Evolutionary conservation across 2,888 invertebrate genomes (phyloP), one percentile per base, ranked within the genome.

Genomic region (Chaetogeoica ovagalla): DNA sequence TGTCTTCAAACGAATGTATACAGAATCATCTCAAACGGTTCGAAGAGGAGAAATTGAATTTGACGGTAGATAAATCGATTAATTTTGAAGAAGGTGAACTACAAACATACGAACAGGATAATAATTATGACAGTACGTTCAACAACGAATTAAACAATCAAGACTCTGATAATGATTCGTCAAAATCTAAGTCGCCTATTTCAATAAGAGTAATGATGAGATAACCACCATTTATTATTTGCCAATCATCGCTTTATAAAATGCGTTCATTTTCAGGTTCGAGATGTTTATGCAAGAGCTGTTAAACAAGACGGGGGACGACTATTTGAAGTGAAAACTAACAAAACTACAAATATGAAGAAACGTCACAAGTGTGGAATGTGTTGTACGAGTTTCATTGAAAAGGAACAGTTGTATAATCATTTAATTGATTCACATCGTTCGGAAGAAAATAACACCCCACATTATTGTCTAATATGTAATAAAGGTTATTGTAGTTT

Each of bases 1-100:
- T 57, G 13, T 52, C 72, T 59, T 79, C 81, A 4, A 79, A 83
- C 59, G n/a, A 75, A 63, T 60, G 66, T 52, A 72, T 83, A 39
- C 81, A 82, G 66, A 52, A 82, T 43, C 73, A 75, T n/a, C 15
- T 83, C 9, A 69, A 79, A 15, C 52, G 75, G 30, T 37, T 59
- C 3, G 52, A 70, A 76, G 76, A 65, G 7, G 23, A 69, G 11
- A 70, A 39, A 59, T 57, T 15, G 6, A 69, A 30, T 57, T n/a
- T 21, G 9, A 15, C 21, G 2, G n/a, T 21, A 17, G 52, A 48
- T 17, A n/a, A 39, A 59, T 17, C 19, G 19, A 52, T 66, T 1
- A 62, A 73, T 21, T 19, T 60, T n/a, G 30, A 60, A 15, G 60
- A 63, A 30, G 30, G 30, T 39, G 13, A 30, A 21, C 23, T 30